A percentile compares a stretch with the other conserved stretches of the same genome.
These are phyloP conservation scores for Hyaena hyaena DNA, from an alignment of 2,113 vertebrate genomes.

Conservation along the genomic window DNA sequence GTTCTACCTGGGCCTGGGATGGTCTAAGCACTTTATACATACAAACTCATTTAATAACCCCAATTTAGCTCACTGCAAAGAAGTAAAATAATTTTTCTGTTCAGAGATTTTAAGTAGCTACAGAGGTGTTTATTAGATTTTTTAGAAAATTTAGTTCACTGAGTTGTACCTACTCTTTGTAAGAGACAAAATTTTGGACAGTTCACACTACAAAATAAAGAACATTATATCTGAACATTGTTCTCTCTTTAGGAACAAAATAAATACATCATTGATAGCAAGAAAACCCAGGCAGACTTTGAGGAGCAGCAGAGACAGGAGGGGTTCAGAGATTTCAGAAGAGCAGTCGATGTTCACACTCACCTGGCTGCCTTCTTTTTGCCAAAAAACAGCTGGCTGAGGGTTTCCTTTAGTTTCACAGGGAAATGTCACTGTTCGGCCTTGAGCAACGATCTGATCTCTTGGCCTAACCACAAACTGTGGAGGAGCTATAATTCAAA, in stretches of 20 bases:
- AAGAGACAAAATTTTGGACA: background rate
- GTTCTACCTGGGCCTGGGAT: background rate
- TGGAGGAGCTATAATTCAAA: constrained; percentile 93
- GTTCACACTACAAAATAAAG: background rate
- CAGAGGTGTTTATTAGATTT: background rate
- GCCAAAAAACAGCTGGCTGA: constrained; percentile 99
- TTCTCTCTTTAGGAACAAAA: background rate
- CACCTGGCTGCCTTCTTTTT: constrained; percentile 99
- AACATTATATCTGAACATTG: background rate
- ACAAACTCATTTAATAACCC: background rate
- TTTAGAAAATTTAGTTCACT: background rate
- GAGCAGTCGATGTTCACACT: constrained; percentile 69
- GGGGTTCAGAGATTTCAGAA: background rate
- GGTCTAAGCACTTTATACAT: background rate
- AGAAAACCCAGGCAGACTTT: background rate
- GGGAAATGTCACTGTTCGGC: constrained; percentile 95
- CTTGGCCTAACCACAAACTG: constrained; percentile 98
- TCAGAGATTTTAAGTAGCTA: background rate
- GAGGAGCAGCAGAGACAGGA: rapidly evolving
- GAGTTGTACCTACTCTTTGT: background rate
- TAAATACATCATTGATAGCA: background rate
- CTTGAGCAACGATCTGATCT: constrained; percentile 98
- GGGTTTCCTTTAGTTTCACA: constrained; percentile 99
- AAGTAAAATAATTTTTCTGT: background rate
- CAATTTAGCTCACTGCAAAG: background rate